Conservation (phyloP, 2,888 invertebrate species). For the Stenotaenia linearis region DNA sequence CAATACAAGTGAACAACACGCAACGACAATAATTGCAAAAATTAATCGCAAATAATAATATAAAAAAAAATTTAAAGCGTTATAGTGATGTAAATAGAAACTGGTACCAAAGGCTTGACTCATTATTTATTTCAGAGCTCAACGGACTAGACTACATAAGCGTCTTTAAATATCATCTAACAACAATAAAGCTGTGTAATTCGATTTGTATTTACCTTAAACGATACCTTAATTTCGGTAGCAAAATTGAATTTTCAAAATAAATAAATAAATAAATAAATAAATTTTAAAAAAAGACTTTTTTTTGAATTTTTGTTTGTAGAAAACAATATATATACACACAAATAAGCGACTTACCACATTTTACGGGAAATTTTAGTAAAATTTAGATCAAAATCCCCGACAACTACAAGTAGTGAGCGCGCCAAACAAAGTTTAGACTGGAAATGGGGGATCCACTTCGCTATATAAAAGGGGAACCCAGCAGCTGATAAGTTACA, state of each 20-base stretch:
- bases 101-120: background rate
- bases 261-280: background rate
- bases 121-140: constrained; percentile 11
- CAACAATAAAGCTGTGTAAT: background rate
- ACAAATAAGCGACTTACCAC: background rate
- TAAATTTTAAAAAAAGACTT: background rate
- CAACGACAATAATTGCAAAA: background rate
- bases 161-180: background rate
- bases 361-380: background rate
- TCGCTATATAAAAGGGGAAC: constrained; percentile 4
- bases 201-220: background rate
- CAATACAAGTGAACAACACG: background rate
- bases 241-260: background rate
- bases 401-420: background rate
- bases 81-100: background rate
- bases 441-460: background rate
- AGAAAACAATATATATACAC: too few species aligned
- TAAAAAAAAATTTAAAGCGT: background rate
- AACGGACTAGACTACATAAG: constrained; percentile 15
- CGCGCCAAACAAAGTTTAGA: background rate
- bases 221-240: background rate
- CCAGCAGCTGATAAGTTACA: constrained; percentile 24
- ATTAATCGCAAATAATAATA: constrained; percentile 37
- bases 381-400: too few species aligned
- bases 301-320: too few species aligned